These are phyloP conservation scores for Triops cancriformis DNA, from an alignment of 1,140 invertebrate genomes.

Conservation along the genomic window DNA sequence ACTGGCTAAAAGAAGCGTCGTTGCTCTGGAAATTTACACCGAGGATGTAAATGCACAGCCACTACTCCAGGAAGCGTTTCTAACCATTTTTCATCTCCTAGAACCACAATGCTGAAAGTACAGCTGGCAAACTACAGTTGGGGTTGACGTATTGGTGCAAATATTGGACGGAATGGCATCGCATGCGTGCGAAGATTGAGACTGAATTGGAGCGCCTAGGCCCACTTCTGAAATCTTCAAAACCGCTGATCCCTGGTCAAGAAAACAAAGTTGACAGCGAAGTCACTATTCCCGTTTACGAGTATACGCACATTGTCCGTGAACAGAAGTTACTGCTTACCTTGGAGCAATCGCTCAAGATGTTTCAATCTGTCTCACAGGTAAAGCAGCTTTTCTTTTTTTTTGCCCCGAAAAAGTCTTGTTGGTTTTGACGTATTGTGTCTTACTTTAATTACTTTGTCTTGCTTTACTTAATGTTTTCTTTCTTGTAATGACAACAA, in stretches of 20 bases:
- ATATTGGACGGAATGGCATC: not conserved
- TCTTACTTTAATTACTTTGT: too few relatives aligned
- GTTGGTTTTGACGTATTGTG: too few relatives aligned
- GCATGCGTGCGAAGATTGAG: not conserved
- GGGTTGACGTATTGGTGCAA: not conserved
- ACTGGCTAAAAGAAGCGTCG: not conserved
- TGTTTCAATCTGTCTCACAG: not conserved
- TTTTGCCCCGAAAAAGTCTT: too few relatives aligned
- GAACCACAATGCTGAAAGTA: not conserved
- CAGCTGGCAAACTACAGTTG: not conserved
- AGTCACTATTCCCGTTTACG: not conserved
- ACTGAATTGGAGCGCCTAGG: not conserved
- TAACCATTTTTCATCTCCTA: not conserved
- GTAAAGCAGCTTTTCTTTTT: too few relatives aligned
- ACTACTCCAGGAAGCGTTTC: not conserved
- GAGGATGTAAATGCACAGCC: not conserved
- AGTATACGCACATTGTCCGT: not conserved
- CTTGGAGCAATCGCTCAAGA: not conserved
- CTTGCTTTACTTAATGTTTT: too few relatives aligned
- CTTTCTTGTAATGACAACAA: not conserved
- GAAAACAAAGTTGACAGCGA: not conserved
- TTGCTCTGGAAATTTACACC: not conserved
- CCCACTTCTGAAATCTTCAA: not conserved
- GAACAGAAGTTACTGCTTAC: not conserved
- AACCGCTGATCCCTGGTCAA: not conserved